Percentiles rank a stretch among this genome's conserved stretches.
These are phyloP conservation scores for Furnarius figulus DNA, from an alignment of 2,113 vertebrate genomes.

Conservation along the genomic window DNA sequence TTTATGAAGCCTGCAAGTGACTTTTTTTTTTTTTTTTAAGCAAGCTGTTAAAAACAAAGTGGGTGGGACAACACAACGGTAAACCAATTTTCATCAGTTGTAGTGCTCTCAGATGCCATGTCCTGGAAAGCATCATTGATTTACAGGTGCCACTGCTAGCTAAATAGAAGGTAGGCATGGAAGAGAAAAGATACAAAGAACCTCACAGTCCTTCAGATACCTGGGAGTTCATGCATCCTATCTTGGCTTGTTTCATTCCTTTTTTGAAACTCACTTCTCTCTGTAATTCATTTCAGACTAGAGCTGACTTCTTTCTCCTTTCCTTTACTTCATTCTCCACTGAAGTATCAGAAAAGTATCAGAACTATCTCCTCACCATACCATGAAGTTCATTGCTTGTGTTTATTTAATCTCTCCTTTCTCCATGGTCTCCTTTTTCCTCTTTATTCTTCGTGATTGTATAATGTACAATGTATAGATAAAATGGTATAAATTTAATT, in stretches of 20 bases:
- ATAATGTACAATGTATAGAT: not conserved
- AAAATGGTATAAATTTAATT: not conserved
- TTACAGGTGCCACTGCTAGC: not conserved
- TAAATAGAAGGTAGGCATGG: not conserved
- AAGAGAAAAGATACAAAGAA: not conserved
- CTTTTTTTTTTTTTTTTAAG: not conserved
- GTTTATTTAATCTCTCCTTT: not conserved
- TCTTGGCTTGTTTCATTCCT: not conserved
- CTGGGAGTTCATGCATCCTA: not conserved
- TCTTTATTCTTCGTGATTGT: not conserved
- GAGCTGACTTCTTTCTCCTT: not conserved
- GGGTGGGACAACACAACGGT: fast-evolving
- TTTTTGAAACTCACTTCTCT: not conserved
- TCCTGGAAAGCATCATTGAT: not conserved
- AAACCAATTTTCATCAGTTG: not conserved
- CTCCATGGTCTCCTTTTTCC: not conserved
- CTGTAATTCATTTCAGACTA: not conserved
- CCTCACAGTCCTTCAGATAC: not conserved
- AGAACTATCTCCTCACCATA: not conserved
- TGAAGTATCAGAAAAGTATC: not conserved
- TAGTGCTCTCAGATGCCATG: not conserved
- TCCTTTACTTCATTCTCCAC: not conserved
- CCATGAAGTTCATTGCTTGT: not conserved
- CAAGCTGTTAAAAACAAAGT: not conserved
- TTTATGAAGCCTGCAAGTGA: not conserved